Percentiles rank a stretch among this genome's conserved stretches.
Conservation (phyloP, 2,888 invertebrate genomes). For the Polyommatus iphigenia region DNA sequence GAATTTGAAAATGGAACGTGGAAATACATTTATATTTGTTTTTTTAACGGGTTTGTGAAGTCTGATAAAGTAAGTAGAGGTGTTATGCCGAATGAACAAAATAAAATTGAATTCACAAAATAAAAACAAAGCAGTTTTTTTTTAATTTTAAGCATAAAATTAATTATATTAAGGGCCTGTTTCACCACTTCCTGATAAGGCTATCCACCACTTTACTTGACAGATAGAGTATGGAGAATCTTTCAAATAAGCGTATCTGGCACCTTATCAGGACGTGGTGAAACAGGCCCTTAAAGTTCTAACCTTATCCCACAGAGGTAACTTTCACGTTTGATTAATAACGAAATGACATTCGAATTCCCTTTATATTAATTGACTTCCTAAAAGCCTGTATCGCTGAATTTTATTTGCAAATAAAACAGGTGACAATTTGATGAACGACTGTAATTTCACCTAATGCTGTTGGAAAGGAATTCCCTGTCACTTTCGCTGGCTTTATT, state of each 20-base stretch:
- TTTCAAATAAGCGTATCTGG: too few relatives aligned
- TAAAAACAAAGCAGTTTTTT: too few relatives aligned
- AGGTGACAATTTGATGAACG: slow-evolving; percentile 47
- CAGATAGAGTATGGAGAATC: too few relatives aligned
- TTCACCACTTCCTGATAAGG: too few relatives aligned
- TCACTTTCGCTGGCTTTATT: slow-evolving; percentile 38
- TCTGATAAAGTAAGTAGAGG: too few relatives aligned
- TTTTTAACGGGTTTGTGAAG: background rate
- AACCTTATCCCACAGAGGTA: background rate
- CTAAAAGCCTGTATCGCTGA: slow-evolving; percentile 41
- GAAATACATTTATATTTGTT: background rate
- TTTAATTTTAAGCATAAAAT: too few relatives aligned
- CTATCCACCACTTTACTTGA: too few relatives aligned
- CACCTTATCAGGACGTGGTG: too few relatives aligned
- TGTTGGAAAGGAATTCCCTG: slow-evolving; percentile 42
- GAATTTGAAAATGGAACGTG: background rate
- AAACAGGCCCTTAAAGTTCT: too few relatives aligned
- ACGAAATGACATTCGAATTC: background rate
- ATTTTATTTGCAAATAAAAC: slow-evolving; percentile 45
- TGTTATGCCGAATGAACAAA: background rate
- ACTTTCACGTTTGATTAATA: background rate
- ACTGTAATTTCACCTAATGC: slow-evolving; percentile 44
- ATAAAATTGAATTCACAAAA: too few relatives aligned
- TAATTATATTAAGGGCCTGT: too few relatives aligned
- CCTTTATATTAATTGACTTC: slow-evolving; percentile 42